Conservation (phyloP, 2,888 invertebrate genomes). For the Ormyrus pomaceus region DNA sequence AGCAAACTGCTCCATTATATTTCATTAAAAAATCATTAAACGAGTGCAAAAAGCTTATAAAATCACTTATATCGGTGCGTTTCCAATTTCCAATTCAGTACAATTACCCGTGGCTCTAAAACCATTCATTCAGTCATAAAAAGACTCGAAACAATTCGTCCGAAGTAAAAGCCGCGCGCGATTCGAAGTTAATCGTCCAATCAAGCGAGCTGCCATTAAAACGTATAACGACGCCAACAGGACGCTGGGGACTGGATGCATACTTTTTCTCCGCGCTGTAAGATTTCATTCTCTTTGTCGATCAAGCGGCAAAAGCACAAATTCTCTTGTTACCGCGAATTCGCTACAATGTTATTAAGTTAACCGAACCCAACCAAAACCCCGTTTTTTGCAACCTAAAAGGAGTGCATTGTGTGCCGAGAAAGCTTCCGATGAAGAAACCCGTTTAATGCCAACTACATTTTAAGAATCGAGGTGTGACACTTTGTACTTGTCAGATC, state of each 20-base stretch:
- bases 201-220: conserved; percentile 35
- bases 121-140: conserved; percentile 15
- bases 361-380: too few species aligned
- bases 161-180: conserved; percentile 19
- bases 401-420: too few species aligned
- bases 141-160: not conserved
- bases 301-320: not conserved
- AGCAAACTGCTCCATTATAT: too few species aligned
- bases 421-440: not conserved
- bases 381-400: too few species aligned
- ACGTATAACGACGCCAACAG: conserved; percentile 15
- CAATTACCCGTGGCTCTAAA: not conserved
- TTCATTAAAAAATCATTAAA: not conserved
- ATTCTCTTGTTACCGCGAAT: too few species aligned
- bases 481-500: too few species aligned
- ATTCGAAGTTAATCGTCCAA: conserved; percentile 18
- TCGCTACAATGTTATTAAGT: too few species aligned
- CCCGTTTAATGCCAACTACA: not conserved
- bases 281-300: conserved; percentile 5
- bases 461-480: too few species aligned
- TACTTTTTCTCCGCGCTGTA: not conserved
- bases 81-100: conserved; percentile 1
- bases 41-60: not conserved
- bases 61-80: not conserved
- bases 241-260: not conserved